These are phyloP conservation scores for Thryonomys swinderianus DNA, from an alignment of 2,113 vertebrate species.

Conservation along the genomic window DNA sequence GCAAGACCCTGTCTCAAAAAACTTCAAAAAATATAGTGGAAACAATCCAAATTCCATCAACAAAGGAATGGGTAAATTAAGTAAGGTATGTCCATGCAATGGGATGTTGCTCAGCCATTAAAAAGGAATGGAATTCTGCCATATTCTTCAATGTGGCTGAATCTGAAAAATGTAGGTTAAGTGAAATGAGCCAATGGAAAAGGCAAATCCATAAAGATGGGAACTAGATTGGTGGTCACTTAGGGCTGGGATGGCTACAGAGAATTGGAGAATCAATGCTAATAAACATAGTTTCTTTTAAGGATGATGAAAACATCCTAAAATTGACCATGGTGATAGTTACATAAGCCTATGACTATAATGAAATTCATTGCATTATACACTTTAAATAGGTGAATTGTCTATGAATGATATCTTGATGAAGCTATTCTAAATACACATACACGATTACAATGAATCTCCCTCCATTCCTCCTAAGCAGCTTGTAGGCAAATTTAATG, in stretches of 20 bases:
- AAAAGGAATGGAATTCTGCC: background rate
- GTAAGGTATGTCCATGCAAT: background rate
- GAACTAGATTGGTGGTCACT: background rate
- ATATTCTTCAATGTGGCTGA: background rate
- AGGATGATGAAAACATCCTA: background rate
- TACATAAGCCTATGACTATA: background rate
- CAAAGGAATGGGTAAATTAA: background rate
- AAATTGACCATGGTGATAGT: background rate
- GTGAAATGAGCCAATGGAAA: background rate
- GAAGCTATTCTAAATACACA: slow-evolving; percentile 44
- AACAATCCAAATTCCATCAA: background rate
- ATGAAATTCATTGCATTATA: slow-evolving; percentile 6
- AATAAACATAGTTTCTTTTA: background rate
- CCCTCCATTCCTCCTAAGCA: background rate
- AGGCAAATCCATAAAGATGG: background rate
- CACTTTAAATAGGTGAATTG: background rate
- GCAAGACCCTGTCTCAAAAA: no score
- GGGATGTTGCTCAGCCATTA: background rate
- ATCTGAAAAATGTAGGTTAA: background rate
- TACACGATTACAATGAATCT: background rate
- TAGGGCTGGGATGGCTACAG: background rate
- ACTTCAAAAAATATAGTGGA: no score
- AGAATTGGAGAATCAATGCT: background rate
- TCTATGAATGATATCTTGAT: background rate
- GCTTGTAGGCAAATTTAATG: slow-evolving; percentile 40